Percentiles rank a stretch among this genome's conserved stretches.
phyloP scores from a whole-genome alignment of 2,113 vertebrate genomes.

The Genyomyrus donnyi region DNA sequence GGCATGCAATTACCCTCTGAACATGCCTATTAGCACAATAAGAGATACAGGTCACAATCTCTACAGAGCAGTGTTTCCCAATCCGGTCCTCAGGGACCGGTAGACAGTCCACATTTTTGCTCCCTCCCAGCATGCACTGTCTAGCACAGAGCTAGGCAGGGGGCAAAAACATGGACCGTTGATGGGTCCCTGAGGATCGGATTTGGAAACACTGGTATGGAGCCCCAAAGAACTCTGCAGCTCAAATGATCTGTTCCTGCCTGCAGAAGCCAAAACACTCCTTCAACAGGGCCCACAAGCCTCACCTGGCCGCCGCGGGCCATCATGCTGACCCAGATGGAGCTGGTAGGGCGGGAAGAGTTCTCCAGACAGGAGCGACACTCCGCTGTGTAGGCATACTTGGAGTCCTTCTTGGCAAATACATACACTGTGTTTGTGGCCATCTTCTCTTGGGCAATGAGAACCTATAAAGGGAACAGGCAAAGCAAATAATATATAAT shows the following conservation, averaged over 20 bases:
- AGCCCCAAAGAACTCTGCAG: neutral
- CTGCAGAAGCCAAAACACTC: neutral
- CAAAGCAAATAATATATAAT: neutral
- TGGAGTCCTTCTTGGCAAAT: conserved; percentile 97
- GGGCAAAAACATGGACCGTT: neutral
- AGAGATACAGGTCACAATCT: neutral
- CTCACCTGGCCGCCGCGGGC: conserved; percentile 91
- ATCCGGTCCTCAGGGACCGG: neutral
- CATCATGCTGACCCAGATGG: conserved; percentile 99
- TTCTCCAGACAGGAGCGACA: conserved; percentile 96
- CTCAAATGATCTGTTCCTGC: neutral
- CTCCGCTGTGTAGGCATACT: conserved; percentile 94
- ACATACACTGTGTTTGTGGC: conserved; percentile 98
- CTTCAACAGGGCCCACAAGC: neutral
- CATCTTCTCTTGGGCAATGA: conserved; percentile 98
- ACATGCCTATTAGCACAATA: neutral
- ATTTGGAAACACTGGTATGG: neutral
- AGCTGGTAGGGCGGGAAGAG: conserved; percentile 93
- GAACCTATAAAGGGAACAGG: conserved; percentile 65
- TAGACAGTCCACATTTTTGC: neutral
- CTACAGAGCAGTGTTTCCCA: neutral
- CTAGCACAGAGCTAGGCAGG: too few species aligned
- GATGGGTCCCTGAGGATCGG: neutral
- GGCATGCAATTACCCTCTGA: neutral
- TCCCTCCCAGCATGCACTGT: neutral